These are phyloP conservation scores for Campoplex nolae DNA, from an alignment of 2,888 invertebrate genomes.

Conservation along the genomic window DNA sequence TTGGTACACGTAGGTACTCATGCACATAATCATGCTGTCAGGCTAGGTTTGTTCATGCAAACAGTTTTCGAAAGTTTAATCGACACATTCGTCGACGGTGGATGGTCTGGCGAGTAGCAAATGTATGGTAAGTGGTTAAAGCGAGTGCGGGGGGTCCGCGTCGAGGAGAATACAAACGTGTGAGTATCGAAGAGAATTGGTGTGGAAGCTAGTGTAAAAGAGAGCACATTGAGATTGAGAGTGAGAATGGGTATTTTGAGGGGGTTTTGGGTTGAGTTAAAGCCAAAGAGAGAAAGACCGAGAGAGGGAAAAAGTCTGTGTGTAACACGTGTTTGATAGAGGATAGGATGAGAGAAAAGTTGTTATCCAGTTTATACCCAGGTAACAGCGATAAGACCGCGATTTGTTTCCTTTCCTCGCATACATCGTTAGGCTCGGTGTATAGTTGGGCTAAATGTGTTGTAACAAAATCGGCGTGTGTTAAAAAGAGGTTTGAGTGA, in stretches of 20 bases:
- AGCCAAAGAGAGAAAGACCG: constrained; percentile 49
- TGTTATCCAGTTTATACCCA: constrained; percentile 81
- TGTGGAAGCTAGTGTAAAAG: constrained; percentile 24
- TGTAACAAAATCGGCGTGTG: constrained; percentile 37
- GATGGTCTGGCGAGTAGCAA: constrained; percentile 34
- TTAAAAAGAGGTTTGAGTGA: constrained; percentile 12
- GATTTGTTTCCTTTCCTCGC: constrained; percentile 81
- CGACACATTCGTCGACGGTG: constrained; percentile 78
- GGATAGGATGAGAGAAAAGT: constrained; percentile 80
- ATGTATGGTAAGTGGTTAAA: constrained; percentile 46
- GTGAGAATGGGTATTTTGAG: constrained; percentile 45
- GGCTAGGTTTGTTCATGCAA: constrained; percentile 80
- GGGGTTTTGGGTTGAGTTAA: background rate
- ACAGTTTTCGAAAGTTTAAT: constrained; percentile 84
- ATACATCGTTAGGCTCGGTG: constrained; percentile 29
- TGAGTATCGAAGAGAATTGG: constrained; percentile 59
- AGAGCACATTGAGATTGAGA: constrained; percentile 31
- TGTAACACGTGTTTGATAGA: constrained; percentile 61
- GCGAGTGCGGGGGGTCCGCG: constrained; percentile 24
- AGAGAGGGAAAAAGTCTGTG: constrained; percentile 64
- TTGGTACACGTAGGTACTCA: constrained; percentile 26
- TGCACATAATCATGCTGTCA: constrained; percentile 45
- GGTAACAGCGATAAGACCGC: constrained; percentile 80
- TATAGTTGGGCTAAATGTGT: constrained; percentile 22
- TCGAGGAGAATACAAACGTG: constrained; percentile 22